Base-by-base conservation (phyloP, 2,797 vertebrate species). In the Lerista edwardsae region DNA sequence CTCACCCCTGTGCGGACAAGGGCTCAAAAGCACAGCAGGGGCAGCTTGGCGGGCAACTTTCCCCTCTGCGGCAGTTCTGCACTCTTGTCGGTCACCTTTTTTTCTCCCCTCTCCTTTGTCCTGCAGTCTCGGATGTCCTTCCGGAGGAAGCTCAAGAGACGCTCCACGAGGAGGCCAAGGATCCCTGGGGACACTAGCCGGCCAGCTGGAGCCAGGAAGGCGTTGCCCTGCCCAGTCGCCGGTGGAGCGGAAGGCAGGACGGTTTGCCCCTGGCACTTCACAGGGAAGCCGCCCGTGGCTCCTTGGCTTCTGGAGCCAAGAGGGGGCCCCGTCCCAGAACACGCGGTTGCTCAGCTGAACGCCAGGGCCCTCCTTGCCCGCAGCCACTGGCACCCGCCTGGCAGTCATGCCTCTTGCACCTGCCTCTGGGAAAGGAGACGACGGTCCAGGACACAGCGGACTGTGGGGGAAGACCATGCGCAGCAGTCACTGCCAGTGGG, bases 161-260 rank as follows among this genome's bases (percentile, higher is more conserved):
- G 47, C 85, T 85, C 39, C 89, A 47, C 0, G 88, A 88, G 3
- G 81, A 81, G 57, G 61, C 86, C 67, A 84, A 82, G 0, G 87
- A 88, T 77, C 82, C 15, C 0, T 87, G 91, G 92, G 90, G 89
- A 81, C 93, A 12, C 88, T 94, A 90, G 92, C 79, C 39, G 74
- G 75, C 14, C 75, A 83, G 68, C 6, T 25, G 41, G n/a, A 17
- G 25, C 44, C 41, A 23, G 3, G 1, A 41, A 3, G 27, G n/a
- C 23, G 2, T 41, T 9, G 29, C 19, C 21, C 12, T 44, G 25
- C 39, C 31, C 3, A 47, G 64, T 7, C 11, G 1, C 64, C 6
- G 34, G 29, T 25, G 39, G 39, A 61, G 75, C 55, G 23, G 25
- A 47, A 61, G 15, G 27, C 47, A 2, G 74, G 23, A 3, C 15